Evolutionary conservation across 1,140 invertebrate genomes (phyloP), one percentile per base, ranked within the genome.

Genomic region (Nebria ingens): DNA sequence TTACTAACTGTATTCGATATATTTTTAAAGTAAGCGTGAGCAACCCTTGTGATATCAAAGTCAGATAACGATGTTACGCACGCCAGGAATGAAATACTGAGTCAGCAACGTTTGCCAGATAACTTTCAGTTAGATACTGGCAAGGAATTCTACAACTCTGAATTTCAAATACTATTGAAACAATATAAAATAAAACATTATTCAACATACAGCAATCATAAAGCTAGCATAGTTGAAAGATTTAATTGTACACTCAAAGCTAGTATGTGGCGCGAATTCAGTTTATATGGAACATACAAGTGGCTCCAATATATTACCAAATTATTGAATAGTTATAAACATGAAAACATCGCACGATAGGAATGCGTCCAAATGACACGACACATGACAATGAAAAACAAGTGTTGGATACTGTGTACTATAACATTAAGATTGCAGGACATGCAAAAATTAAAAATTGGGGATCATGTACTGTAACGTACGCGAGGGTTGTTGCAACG

Each of bases 191-290:
- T 76, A 38, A 68, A 73, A 59, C 63, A 73, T 57, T 76, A 73
- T 61, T 70, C 64, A 13, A 73, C 71, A 19, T 71, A 65, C 63
- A 67, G 61, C 53, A 61, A 61, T 34, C 65, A 66, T 38, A 79
- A 78, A 66, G 72, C 71, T 17, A 64, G 67, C n/a, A 66, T 76
- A 53, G 66, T 69, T 42, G 75, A 76, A 64, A 50, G 74, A 54
- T 72, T 75, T 52, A 73, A 73, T 62, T 58, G 70, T 58, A 76
- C 71, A 19, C 55, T 78, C 49, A 76, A 75, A 67, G 59, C 54
- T 17, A 70, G 65, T 61, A 66, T 76, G 59, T 77, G 62, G 59
- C 67, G 65, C 59, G 54, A 72, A 61, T 75, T 77, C 58, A 71
- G 67, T 61, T 55, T 66, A 52, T 58, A 65, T 15, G 71, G 71